Evolutionary conservation across 2,797 vertebrate species (phyloP).

Genomic region (Pseudotriccus pelzelni): DNA sequence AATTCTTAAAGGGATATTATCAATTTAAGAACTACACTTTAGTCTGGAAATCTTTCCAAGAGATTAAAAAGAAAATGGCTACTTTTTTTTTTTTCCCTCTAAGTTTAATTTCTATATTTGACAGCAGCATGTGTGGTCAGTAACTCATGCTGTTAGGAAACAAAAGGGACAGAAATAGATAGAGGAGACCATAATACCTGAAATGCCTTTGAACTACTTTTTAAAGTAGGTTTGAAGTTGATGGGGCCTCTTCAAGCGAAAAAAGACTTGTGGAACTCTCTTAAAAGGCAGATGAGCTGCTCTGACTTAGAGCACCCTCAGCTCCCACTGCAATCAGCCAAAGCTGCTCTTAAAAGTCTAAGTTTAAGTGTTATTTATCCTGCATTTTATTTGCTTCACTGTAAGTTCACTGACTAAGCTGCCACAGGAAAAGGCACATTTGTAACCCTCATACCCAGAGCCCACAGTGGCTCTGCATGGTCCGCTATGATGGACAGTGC

Average conservation of each 20-base stretch:
- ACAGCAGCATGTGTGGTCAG: constrained; percentile 52
- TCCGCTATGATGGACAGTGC: background rate
- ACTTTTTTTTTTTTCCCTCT: constrained; percentile 33
- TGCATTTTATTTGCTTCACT: background rate
- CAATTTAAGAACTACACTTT: constrained; percentile 32
- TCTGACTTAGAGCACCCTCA: background rate
- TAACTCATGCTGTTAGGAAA: constrained; percentile 49
- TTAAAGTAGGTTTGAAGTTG: constrained; percentile 45
- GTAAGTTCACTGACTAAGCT: background rate
- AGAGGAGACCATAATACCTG: constrained; percentile 24
- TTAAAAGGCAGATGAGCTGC: constrained; percentile 19
- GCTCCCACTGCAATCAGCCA: background rate
- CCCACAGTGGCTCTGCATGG: background rate
- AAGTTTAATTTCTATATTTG: constrained; percentile 62
- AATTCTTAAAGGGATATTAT: constrained; percentile 60
- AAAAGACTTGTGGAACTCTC: constrained; percentile 13
- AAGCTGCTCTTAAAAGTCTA: background rate
- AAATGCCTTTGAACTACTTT: constrained; percentile 42
- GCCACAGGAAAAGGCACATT: background rate
- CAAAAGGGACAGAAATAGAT: constrained; percentile 65
- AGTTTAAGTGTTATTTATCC: background rate
- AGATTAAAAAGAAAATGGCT: constrained; percentile 42
- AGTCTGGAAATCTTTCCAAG: constrained; percentile 5
- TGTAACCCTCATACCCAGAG: background rate
- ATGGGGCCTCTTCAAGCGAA: constrained; percentile 15